phyloP scores from a whole-genome alignment of 2,797 vertebrate species.

The Schizothorax lantsangensis region DNA sequence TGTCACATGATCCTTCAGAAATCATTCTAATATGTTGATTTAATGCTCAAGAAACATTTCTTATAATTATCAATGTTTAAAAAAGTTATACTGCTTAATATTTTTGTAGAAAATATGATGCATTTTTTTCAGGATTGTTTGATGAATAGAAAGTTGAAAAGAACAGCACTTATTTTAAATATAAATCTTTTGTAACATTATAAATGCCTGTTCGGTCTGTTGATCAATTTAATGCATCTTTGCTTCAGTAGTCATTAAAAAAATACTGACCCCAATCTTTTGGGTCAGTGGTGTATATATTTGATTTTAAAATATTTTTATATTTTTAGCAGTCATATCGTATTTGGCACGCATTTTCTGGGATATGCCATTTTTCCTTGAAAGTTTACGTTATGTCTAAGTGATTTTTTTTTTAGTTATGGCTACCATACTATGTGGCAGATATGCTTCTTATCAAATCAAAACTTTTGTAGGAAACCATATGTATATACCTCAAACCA shows the following conservation, averaged over 20 bases:
- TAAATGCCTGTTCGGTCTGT: too few species aligned
- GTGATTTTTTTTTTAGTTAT: background rate
- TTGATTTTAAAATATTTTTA: background rate
- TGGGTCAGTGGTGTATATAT: background rate
- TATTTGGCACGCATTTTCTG: background rate
- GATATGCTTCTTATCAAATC: background rate
- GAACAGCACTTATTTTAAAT: too few species aligned
- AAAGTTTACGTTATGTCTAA: background rate
- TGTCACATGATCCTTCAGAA: background rate
- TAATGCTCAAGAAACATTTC: background rate
- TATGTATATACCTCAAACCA: background rate
- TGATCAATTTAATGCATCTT: background rate
- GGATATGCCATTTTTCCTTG: background rate
- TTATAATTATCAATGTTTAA: background rate
- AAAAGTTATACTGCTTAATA: background rate
- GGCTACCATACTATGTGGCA: background rate
- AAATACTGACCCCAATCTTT: background rate
- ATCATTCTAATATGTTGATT: background rate
- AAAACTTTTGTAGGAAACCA: background rate
- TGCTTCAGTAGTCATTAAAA: background rate
- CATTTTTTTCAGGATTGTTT: too few species aligned
- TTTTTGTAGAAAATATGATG: background rate
- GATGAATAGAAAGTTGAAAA: too few species aligned
- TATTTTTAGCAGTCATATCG: background rate
- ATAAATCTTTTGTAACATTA: too few species aligned